Base-by-base conservation (phyloP, 1,140 invertebrate genomes). In the Papilio xuthus region DNA sequence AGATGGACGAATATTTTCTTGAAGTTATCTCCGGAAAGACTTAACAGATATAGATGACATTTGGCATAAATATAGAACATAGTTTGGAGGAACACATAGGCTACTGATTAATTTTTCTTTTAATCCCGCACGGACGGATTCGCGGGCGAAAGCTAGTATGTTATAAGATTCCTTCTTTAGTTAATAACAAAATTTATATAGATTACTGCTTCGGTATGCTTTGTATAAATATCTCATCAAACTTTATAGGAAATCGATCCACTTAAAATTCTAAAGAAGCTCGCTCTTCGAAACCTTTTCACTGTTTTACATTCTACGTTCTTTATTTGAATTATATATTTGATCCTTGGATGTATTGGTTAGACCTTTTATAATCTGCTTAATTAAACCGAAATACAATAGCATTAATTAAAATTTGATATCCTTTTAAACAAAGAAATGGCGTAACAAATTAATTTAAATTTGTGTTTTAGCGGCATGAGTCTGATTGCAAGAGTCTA, bases 171-270 rank as follows among this genome's bases (percentile, higher is more conserved):
- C 42, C 53, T 23, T 53, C 4, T 13, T 63, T 15, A 67, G 13
- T 67, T 32, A 67, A 73, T 26, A 73, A 73, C 20, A 18, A 50
- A 73, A 73, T 42, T 23, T 44, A n/a, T 42, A 2, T 13, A 13
- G 13, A 10, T 47, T 23, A 0, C 70, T 37, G 6, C 37, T 37
- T 32, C 37, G 7, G 69, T 71, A n/a, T 23, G n/a, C 42, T 73
- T 50, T 73, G 37, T 47, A 26, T 73, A 73, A 73, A 73, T 73
- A 73, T 73, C 71, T 73, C 71, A 73, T 73, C 71, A 18, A 73
- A 41, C 42, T 73, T 73, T 73, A 73, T 73, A 44, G 71, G 42
- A 26, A 73, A 73, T 73, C 42, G 37, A 73, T 73, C 41, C 20
- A 73, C 42, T 73, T 73, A 15, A 73, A 73, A 73, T 73, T 73